phyloP scores from a whole-genome alignment of 2,888 invertebrate genomes.

The Lordiphosa fenestrarum region DNA sequence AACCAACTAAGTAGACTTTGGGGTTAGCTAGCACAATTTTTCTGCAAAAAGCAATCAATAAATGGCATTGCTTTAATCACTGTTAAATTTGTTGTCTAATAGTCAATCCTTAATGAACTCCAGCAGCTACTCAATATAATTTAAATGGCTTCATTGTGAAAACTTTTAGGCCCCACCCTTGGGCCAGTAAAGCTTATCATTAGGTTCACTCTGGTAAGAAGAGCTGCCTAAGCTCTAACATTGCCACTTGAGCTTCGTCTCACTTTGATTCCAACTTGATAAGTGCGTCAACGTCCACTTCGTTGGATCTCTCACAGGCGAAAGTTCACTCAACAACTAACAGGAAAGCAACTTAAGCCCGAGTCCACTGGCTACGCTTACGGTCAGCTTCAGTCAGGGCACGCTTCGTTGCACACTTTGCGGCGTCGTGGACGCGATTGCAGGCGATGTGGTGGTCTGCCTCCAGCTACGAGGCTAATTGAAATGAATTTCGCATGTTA shows the following conservation, averaged over 20 bases:
- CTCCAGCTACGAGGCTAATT: constrained; percentile 52
- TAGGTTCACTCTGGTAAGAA: constrained; percentile 25
- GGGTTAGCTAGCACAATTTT: too few relatives aligned
- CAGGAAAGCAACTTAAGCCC: constrained; percentile 36
- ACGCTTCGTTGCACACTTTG: constrained; percentile 54
- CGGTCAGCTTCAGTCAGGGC: constrained; percentile 58
- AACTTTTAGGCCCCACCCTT: not conserved
- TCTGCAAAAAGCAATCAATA: too few relatives aligned
- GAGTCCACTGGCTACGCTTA: constrained; percentile 24
- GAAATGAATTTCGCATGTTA: constrained; percentile 69
- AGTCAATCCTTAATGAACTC: too few relatives aligned
- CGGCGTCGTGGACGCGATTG: constrained; percentile 25
- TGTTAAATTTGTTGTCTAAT: too few relatives aligned
- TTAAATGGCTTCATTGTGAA: too few relatives aligned
- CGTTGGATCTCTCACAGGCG: constrained; percentile 17
- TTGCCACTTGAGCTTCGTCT: constrained; percentile 40
- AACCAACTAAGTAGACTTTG: too few relatives aligned
- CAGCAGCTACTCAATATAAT: too few relatives aligned
- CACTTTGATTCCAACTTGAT: constrained; percentile 41
- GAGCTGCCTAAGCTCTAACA: constrained; percentile 31
- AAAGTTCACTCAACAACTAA: constrained; percentile 59
- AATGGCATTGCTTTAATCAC: too few relatives aligned
- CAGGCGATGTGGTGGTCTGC: constrained; percentile 3
- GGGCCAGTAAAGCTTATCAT: constrained; percentile 23
- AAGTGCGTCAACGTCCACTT: constrained; percentile 36